Base-by-base conservation (phyloP, 2,888 invertebrate species). In the Esperia sulphurella region DNA sequence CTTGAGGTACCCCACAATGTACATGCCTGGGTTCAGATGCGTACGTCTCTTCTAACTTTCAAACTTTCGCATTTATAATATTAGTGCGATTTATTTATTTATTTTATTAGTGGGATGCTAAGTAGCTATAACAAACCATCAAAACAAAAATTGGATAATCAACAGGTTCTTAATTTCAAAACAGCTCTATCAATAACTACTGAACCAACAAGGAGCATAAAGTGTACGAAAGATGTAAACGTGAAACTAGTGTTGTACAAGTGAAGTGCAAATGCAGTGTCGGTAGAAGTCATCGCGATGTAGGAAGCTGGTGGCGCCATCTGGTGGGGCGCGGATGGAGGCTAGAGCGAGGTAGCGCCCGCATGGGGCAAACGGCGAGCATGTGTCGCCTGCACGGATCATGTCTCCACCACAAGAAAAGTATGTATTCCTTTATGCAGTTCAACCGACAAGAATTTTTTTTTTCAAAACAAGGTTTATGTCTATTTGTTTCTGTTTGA, bases 361-460 rank as follows among this genome's bases (percentile, higher is more conserved):
- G 91, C 87, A 94, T 94, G 94, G 94, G 94, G 92, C 94, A 94
- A 91, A 92, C 94, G 89, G 93, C 94, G 92, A 94, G 94, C 85
- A 94, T 94, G 94, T 94, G 94, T 90, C 94, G 93, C 91, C 92
- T 94, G 84, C 93, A 94, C 90, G 93, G 93, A 91, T 92, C 90
- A 90, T 90, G 90, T 85, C 92, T 93, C 89, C 93, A 93, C 80
- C 93, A 94, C 89, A 94, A 94, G 91, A 94, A 94, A 91, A 93
- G 93, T 91, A 93, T 80, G 92, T 91, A 90, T 14, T 4, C 21
- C 21, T 21, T 5, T 5, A 21, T 21, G 21, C 5, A 21, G 2
- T 5, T 21, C 21, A 21, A 21, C 21, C 21, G 5, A 3, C 21
- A 21, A n/a, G n/a, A n/a, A n/a, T n/a, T n/a, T n/a, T n/a, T n/a